These are phyloP conservation scores for Trypoxylus dichotomus DNA, from an alignment of 1,140 invertebrate genomes.

Conservation along the genomic window DNA sequence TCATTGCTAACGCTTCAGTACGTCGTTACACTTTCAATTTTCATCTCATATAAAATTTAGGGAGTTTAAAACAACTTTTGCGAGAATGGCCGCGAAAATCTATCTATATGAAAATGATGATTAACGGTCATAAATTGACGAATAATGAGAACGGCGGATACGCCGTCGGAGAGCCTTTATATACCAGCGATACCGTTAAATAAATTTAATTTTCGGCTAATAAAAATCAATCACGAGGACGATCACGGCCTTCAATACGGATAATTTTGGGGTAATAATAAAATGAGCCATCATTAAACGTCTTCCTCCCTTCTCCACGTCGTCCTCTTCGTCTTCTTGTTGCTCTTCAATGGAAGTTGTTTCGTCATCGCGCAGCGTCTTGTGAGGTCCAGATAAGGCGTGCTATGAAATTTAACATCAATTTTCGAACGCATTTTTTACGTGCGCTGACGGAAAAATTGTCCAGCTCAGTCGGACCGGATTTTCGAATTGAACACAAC, in stretches of 20 bases:
- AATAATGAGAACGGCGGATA: not conserved
- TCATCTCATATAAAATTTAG: no score
- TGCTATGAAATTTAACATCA: slow-evolving; percentile 31
- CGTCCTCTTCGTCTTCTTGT: slow-evolving; percentile 3
- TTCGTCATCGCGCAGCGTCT: slow-evolving; percentile 21
- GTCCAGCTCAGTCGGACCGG: not conserved
- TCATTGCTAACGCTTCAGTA: no score
- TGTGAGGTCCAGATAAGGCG: slow-evolving; percentile 27
- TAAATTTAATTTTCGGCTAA: slow-evolving; percentile 29
- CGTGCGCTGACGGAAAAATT: slow-evolving; percentile 8
- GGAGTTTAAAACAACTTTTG: no score
- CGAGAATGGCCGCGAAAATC: no score
- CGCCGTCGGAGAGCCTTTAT: not conserved
- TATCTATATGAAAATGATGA: no score
- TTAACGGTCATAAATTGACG: not conserved
- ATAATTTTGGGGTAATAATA: slow-evolving; percentile 29
- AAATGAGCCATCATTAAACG: slow-evolving; percentile 27
- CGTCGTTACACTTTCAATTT: no score
- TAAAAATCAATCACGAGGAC: slow-evolving; percentile 28
- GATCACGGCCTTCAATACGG: slow-evolving; percentile 22
- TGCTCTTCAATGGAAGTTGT: slow-evolving; percentile 14
- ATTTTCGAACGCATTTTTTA: slow-evolving; percentile 28
- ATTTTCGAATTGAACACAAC: not conserved
- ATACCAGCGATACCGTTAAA: slow-evolving; percentile 20
- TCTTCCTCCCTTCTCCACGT: slow-evolving; percentile 8